Base-by-base conservation (phyloP, 2,888 invertebrate species). In the Gisinianus flammeolus region DNA sequence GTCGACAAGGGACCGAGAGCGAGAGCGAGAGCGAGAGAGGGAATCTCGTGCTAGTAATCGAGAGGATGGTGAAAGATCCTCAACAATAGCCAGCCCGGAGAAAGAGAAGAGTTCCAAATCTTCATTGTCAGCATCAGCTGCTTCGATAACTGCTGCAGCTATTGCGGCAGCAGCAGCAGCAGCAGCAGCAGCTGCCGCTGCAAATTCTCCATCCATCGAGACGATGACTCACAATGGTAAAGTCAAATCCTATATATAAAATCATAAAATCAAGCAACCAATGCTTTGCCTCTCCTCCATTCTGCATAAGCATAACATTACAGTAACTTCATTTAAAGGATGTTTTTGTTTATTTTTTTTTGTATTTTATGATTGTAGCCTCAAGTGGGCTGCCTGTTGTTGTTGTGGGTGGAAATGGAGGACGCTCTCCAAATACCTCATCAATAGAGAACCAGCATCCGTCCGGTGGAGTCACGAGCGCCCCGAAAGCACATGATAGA, bases 401-500 rank as follows among this genome's bases (percentile, higher is more conserved):
- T 31, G 35, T 22, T 3, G 67, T 3, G 10, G 22, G 67, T n/a
- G 69, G 52, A 2, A 54, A 33, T 70, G 69, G 58, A 52, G 26
- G 56, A 19, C 68, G 68, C 10, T 76, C 77, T 6, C 75, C 69
- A 62, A 75, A 78, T 52, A 70, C 79, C 54, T 79, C 79, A 35
- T 75, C 79, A 35, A 78, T 77, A 24, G 79, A 80, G 71, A 82
- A 81, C 80, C 81, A 81, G 77, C 81, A 80, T 81, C 81, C 83
- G 81, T 81, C 82, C 83, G 74, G 80, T 35, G 79, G 79, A 54
- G 76, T 80, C 52, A 77, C 78, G 56, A 35, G 12, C 12, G 56
- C 72, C 77, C 75, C 81, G 79, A 83, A 77, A 79, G 79, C 81
- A 70, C 77, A 77, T 44, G 83, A 83, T 62, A 66, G 81, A 66